Evolutionary conservation across 2,113 vertebrate species (phyloP), one percentile per base, ranked within the genome.

Genomic region (Collichthys lucidus): DNA sequence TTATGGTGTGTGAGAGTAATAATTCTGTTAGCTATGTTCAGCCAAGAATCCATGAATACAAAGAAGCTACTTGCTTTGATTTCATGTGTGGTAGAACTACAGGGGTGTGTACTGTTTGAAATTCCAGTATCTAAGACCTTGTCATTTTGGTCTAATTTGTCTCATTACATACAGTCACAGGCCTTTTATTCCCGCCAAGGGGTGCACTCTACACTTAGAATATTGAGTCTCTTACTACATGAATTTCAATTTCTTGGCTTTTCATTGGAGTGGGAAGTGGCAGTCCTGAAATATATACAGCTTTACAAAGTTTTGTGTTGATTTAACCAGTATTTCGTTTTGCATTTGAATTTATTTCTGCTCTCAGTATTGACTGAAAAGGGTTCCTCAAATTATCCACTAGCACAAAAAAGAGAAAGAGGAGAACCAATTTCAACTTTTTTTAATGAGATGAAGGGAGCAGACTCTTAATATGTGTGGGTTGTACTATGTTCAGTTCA

Each of bases 1-100:
- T 80, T 85, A 82, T 52, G 59, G 56, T 78, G 67, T 88, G 79
- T 89, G 73, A 78, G 53, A 89, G 82, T 81, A 91, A 90, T 92
- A 91, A 89, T 92, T 81, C 72, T 81, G 76, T 86, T 89, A 79
- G 82, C 86, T 77, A 87, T 85, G 85, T 88, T 83, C n/a, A 80
- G 76, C 79, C 74, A 66, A 60, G 88, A 89, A 67, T 78, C 77
- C 74, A 85, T 91, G 88, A 91, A 93, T 92, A 91, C 83, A 92
- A 92, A 92, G 71, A 73, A 78, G 85, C 69, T 40, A 57, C 72
- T 87, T 69, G 71, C 84, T 83, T 90, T 89, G 82, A 91, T 88
- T 92, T 78, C 76, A 77, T 49, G 65, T 74, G 83, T 42, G 71
- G 55, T 62, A 20, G 52, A 86, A 85, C 62, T 73, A 81, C 70